Conservation (phyloP, 2,888 invertebrate species). For the Euzetes globulus region DNA sequence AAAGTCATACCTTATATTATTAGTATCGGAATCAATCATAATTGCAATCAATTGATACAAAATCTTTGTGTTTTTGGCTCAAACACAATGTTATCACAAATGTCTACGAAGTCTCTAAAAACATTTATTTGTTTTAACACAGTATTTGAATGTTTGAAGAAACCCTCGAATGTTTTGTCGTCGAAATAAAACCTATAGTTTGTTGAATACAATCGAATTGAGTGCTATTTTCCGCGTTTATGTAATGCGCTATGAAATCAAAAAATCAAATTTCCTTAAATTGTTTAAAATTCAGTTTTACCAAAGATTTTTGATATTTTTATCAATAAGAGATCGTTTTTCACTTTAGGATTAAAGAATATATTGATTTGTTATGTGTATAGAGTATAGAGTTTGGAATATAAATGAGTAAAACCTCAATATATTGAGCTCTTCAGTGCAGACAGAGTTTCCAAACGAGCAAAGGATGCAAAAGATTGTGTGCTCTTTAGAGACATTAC, state of each 20-base stretch:
- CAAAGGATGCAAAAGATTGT: slow-evolving; percentile 23
- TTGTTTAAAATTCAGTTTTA: background rate
- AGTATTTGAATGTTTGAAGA: background rate
- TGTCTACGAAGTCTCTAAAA: background rate
- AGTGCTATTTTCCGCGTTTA: background rate
- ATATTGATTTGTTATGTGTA: background rate
- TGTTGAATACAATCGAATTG: slow-evolving; percentile 3
- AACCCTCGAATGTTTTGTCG: background rate
- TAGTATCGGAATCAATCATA: slow-evolving; percentile 24
- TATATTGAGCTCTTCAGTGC: slow-evolving; percentile 5
- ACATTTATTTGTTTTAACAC: background rate
- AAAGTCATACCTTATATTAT: slow-evolving; percentile 16
- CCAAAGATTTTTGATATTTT: background rate
- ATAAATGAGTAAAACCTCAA: background rate
- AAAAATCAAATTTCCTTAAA: slow-evolving; percentile 16
- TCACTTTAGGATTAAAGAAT: background rate
- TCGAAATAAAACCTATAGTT: background rate
- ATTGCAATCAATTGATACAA: background rate
- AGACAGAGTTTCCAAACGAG: background rate
- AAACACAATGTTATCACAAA: background rate
- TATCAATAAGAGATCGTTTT: background rate
- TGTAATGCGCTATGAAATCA: slow-evolving; percentile 13
- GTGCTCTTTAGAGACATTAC: background rate
- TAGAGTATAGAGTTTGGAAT: background rate
- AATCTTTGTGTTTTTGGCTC: background rate